Percentiles rank a stretch among this genome's conserved stretches.
phyloP scores from a whole-genome alignment of 2,113 vertebrate species.

The Dasyurus viverrinus region DNA sequence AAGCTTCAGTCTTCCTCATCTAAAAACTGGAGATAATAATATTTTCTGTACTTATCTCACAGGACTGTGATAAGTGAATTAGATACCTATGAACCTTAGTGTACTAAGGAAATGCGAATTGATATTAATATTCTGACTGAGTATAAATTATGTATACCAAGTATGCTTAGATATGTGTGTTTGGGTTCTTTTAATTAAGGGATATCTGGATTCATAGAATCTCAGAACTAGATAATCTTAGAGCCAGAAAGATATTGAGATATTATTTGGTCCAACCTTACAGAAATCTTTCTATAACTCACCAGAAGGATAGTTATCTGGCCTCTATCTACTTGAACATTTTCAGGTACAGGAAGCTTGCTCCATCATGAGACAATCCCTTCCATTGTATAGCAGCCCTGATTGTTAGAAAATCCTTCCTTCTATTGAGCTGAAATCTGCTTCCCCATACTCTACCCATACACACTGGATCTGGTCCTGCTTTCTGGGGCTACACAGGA shows the following conservation, averaged over 20 bases:
- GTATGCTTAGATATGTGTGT: neutral
- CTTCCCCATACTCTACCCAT: neutral
- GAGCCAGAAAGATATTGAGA: neutral
- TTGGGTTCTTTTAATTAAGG: neutral
- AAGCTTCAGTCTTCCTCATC: neutral
- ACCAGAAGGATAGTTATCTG: neutral
- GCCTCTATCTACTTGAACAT: neutral
- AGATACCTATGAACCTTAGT: neutral
- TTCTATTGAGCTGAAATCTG: neutral
- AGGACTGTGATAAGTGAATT: neutral
- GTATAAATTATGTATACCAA: neutral
- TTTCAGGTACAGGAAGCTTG: neutral
- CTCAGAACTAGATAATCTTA: neutral
- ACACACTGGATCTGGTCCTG: neutral
- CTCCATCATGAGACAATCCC: neutral
- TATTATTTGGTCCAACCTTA: neutral
- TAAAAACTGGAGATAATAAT: neutral
- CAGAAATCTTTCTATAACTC: neutral
- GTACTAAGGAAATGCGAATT: neutral
- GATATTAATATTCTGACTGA: neutral
- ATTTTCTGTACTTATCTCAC: neutral
- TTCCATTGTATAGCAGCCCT: neutral
- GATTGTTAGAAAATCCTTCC: neutral
- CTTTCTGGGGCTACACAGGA: neutral
- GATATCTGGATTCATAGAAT: neutral